Evolutionary conservation across 2,888 invertebrate genomes (phyloP), one percentile per base, ranked within the genome.

Genomic region (Slavum lentiscoides): DNA sequence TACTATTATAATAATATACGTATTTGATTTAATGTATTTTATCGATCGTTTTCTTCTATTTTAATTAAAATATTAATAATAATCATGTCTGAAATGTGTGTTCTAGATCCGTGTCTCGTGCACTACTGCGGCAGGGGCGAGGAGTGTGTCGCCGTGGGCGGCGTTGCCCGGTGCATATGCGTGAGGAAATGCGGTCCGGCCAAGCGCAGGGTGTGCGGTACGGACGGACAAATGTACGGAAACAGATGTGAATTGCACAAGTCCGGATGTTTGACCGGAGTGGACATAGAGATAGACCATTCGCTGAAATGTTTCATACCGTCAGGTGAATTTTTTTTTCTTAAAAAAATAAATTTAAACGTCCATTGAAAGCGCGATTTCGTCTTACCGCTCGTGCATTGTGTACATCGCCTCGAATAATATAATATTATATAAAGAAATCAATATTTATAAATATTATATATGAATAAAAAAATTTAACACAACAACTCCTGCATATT

Each of bases 171-270:
- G 75, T 92, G 92, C 86, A 88, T 90, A 72, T 92, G 92, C 86
- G 88, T 89, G 83, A 87, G 88, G 82, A 88, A 88, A 83, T 91
- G 91, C 86, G 87, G 88, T 83, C 85, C 88, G 82, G 88, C 89
- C 83, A 88, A 88, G 84, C 88, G 90, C 86, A 87, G 89, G 61
- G 90, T 91, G 74, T 92, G 92, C 84, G 91, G 91, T 81, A 90
- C 90, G 55, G 90, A 92, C 85, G 91, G 91, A n/a, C 88, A 88
- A 84, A 88, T 91, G 82, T 92, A 92, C 85, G 88, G 89, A 70
- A 91, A 90, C 86, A 91, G 91, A 85, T 92, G 92, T 86, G 91
- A 91, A 84, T 87, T 92, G 58, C 91, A 91, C 85, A 87, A 90
- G 80, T 88, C 90, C 4, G 90, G 91, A 23, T 92, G 92, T 86